phyloP scores from a whole-genome alignment of 2,888 invertebrate species.

The Agrenia bidenticulata region DNA sequence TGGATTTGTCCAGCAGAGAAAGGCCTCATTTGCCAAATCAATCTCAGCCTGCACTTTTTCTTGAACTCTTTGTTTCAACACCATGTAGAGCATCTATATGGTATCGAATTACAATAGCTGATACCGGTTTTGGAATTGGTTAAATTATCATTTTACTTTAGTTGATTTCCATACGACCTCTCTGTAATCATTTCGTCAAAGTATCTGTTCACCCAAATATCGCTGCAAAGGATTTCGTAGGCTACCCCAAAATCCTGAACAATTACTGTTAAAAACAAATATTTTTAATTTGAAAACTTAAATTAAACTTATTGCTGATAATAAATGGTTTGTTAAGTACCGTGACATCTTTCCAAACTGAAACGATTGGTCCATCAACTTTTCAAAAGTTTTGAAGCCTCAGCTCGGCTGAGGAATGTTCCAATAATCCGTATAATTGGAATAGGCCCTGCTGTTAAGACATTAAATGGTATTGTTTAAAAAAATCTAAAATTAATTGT shows the following conservation, averaged over 20 bases:
- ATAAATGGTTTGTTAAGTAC: neutral
- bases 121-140: too few species aligned
- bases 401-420: neutral
- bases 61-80: too few species aligned
- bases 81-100: too few species aligned
- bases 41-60: too few species aligned
- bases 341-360: neutral
- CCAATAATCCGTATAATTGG: neutral
- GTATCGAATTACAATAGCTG: too few species aligned
- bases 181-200: constrained; percentile 20
- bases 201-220: constrained; percentile 20
- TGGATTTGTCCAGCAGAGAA: too few species aligned
- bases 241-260: constrained; percentile 12
- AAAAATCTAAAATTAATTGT: neutral
- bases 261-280: constrained; percentile 14
- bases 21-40: too few species aligned
- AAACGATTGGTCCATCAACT: constrained; percentile 11
- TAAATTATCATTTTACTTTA: too few species aligned
- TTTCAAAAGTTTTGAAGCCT: constrained; percentile 1
- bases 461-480: neutral
- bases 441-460: constrained; percentile 1
- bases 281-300: neutral
- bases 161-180: constrained; percentile 13
- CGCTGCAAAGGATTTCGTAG: constrained; percentile 21
- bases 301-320: neutral